A percentile compares a stretch with the other conserved stretches of the same genome.
Evolutionary conservation across 2,113 vertebrate species (phyloP).

Genomic region (Enhydra lutris): DNA sequence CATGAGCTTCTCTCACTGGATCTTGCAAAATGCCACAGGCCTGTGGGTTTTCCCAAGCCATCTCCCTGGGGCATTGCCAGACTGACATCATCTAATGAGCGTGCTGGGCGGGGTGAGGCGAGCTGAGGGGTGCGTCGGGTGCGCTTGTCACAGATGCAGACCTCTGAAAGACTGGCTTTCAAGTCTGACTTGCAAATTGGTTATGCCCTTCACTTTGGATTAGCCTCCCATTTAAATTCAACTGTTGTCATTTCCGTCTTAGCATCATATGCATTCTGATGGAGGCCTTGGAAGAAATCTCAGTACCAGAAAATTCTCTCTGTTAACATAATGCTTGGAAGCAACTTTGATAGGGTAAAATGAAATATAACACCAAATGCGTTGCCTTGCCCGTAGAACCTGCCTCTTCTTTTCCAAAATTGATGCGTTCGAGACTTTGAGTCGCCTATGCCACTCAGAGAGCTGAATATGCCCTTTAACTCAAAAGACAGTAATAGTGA

Average conservation of each 20-base stretch:
- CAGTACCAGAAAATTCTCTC: background rate
- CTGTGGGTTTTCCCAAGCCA: background rate
- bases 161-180: background rate
- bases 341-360: background rate
- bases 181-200: conserved; percentile 18
- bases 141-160: background rate
- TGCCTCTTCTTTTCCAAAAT: background rate
- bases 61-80: background rate
- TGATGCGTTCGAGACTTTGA: background rate
- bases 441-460: background rate
- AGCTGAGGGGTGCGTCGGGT: background rate
- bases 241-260: background rate
- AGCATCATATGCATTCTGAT: background rate
- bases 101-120: accelerated
- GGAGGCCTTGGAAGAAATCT: background rate
- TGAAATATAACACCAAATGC: background rate
- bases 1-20: background rate
- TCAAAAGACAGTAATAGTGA: background rate
- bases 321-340: background rate
- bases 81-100: background rate
- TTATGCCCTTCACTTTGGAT: conserved; percentile 39
- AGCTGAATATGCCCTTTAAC: background rate
- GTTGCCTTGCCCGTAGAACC: background rate
- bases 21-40: background rate
- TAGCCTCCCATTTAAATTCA: conserved; percentile 28